Evolutionary conservation across 2,888 invertebrate species (phyloP).

Genomic region (Smittia sp.): DNA sequence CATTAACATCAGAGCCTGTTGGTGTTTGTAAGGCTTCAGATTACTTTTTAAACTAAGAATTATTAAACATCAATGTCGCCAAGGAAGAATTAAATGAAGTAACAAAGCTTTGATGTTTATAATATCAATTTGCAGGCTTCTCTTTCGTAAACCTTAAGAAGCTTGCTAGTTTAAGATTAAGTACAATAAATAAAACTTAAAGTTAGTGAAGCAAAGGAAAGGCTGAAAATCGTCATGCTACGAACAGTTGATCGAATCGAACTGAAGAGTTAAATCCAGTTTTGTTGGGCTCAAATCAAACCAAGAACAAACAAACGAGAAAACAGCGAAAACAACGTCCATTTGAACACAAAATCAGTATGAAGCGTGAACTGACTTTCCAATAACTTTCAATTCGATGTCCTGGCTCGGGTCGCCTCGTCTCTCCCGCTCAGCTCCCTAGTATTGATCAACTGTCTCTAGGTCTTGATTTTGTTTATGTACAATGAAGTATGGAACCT

Average conservation of each 20-base stretch:
- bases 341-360: background rate
- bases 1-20: no score
- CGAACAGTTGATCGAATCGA: no score
- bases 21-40: no score
- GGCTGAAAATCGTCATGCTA: constrained; percentile 5
- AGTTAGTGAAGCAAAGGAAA: background rate
- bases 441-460: background rate
- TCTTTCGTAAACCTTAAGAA: no score
- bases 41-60: background rate
- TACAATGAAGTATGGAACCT: constrained; percentile 40
- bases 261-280: background rate
- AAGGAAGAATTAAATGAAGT: background rate
- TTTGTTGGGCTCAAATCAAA: background rate
- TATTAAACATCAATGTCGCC: background rate
- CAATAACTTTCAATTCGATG: no score
- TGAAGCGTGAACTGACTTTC: background rate
- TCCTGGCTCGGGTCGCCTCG: no score
- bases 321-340: background rate
- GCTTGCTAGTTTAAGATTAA: no score
- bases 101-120: background rate
- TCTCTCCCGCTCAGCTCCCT: no score
- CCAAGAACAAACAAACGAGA: background rate
- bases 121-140: no score
- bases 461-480: constrained; percentile 7
- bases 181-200: no score